Base-by-base conservation (phyloP, 2,113 vertebrate species). In the Hydrolagus affinis region DNA sequence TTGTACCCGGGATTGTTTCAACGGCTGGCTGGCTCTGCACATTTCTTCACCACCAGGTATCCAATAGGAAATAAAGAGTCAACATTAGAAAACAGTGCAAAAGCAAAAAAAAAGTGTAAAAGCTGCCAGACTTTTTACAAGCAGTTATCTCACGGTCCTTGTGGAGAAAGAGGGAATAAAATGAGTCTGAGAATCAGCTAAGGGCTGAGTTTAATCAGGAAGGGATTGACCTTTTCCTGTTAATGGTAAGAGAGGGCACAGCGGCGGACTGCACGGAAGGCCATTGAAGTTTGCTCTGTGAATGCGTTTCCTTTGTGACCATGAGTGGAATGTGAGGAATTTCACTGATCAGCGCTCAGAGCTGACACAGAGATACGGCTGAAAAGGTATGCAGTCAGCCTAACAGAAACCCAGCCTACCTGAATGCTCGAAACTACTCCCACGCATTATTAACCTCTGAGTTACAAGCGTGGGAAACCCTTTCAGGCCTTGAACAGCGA, bases 361-460 rank as follows among this genome's bases (percentile, higher is more conserved):
- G 89, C 86, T 83, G 78, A 64, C 78, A 83, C 66, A 28, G 62
- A 66, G 87, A 88, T 89, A 88, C 85, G 89, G 87, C 88, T 88
- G 85, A 86, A 86, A 90, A 91, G 92, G 93, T 93, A 94, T 92
- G 89, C 91, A 85, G 91, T 90, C 90, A 88, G 88, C 89, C 91
- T 92, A 89, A 90, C 89, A 94, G 93, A 94, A 95, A 94, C 93
- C 93, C 91, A 91, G 93, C 92, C 92, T 94, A 94, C 94, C 93
- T 94, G 92, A 93, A 86, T 85, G 93, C 93, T 95, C 93, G 93
- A 95, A 95, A 94, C 93, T 94, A 92, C 93, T 90, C 94, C 93
- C 92, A 94, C 92, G 90, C 91, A 57, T 64, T 86, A 90, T 93
- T 94, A 94, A 92, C 91, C 90, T 91, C 87, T 91, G 87, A 32